Evolutionary conservation across 2,797 vertebrate genomes (phyloP).

Genomic region (Bovichtus variegatus): DNA sequence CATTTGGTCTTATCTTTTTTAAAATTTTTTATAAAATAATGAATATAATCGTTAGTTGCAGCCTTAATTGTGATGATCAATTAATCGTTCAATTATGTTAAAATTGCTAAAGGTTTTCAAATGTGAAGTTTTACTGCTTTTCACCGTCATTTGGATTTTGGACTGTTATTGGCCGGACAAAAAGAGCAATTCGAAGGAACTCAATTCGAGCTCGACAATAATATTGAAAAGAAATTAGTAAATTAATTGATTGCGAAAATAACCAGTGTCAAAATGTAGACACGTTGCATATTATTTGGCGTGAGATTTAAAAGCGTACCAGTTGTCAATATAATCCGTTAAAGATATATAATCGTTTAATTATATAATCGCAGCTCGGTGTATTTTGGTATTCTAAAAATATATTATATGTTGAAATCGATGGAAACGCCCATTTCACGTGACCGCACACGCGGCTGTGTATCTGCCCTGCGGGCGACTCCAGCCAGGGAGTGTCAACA

Average conservation of each 20-base stretch:
- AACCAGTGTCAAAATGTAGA: background rate
- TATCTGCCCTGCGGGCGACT: too few relatives aligned
- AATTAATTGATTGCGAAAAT: background rate
- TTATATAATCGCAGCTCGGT: background rate
- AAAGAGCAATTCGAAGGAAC: background rate
- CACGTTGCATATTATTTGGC: background rate
- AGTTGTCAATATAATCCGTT: background rate
- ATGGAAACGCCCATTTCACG: background rate
- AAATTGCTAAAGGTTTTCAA: too few relatives aligned
- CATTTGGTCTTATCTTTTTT: background rate
- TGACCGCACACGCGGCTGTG: background rate
- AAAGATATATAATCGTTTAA: background rate
- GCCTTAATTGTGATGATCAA: too few relatives aligned
- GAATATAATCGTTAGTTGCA: too few relatives aligned
- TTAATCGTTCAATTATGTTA: too few relatives aligned
- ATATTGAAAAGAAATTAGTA: background rate
- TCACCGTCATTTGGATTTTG: too few relatives aligned
- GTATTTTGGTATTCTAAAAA: background rate
- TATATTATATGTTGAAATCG: background rate
- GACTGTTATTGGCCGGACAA: too few relatives aligned
- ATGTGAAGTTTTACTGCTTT: too few relatives aligned
- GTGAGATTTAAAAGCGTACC: background rate
- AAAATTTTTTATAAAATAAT: too few relatives aligned
- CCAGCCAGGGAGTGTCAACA: constrained; percentile 24
- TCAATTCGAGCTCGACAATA: background rate